Evolutionary conservation across 1,140 invertebrate species (phyloP).

Genomic region (Cephus cinctus): DNA sequence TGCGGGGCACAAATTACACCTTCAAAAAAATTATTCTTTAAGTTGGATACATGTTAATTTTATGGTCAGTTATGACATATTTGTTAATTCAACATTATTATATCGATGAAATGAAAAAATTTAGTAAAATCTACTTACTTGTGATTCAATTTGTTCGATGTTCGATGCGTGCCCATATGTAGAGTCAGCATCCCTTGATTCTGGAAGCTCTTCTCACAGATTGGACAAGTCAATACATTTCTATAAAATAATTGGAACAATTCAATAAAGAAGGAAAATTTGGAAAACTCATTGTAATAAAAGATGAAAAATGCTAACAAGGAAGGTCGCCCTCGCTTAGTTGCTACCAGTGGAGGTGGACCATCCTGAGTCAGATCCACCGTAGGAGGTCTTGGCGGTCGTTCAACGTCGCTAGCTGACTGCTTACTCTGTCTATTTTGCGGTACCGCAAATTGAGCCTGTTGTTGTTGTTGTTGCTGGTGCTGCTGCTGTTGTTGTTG

Average conservation of each 20-base stretch:
- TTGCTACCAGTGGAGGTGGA: constrained; percentile 39
- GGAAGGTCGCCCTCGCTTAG: no score
- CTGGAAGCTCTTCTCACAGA: constrained; percentile 58
- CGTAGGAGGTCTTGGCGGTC: constrained; percentile 57
- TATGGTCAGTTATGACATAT: no score
- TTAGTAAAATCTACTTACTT: constrained; percentile 41
- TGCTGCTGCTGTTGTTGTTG: constrained; percentile 48
- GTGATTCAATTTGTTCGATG: constrained; percentile 53
- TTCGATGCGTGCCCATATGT: constrained; percentile 54
- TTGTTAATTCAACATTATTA: no score
- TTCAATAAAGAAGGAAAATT: not conserved
- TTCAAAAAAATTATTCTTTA: constrained; percentile 40
- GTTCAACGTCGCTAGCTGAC: constrained; percentile 44
- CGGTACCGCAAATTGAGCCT: constrained; percentile 52
- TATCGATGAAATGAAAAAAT: no score
- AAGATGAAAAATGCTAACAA: no score
- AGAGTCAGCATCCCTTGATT: constrained; percentile 54
- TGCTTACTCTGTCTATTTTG: constrained; percentile 36
- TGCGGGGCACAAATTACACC: constrained; percentile 70
- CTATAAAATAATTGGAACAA: not conserved
- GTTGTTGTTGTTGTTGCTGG: constrained; percentile 44
- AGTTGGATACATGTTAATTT: no score
- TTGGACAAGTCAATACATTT: constrained; percentile 49
- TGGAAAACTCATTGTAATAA: constrained; percentile 9
- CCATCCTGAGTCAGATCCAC: constrained; percentile 59